Conservation (phyloP, 2,113 vertebrate species). For the Tauraco erythrolophus region DNA sequence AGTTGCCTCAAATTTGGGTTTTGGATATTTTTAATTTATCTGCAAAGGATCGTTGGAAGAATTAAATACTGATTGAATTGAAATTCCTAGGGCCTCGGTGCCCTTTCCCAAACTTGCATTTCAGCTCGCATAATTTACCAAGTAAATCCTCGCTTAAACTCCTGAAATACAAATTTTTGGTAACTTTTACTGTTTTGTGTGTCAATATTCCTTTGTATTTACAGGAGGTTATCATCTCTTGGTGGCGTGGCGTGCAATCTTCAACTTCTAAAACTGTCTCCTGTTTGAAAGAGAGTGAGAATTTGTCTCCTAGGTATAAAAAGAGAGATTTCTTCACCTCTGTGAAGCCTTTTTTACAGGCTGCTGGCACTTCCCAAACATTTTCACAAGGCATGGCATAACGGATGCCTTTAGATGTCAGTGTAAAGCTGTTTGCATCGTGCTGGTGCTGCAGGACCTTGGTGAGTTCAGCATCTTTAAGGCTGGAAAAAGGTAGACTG, state of each 20-base stretch:
- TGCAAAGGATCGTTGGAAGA: not conserved
- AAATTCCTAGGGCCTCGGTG: not conserved
- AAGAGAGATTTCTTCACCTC: not conserved
- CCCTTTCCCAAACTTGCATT: not conserved
- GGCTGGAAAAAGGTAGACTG: rapidly evolving
- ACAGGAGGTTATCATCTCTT: not conserved
- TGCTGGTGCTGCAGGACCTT: not conserved
- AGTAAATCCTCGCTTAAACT: not conserved
- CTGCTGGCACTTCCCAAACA: not conserved
- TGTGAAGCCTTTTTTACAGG: not conserved
- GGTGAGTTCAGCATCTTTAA: not conserved
- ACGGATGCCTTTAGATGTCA: not conserved
- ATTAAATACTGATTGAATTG: not conserved
- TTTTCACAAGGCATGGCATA: rapidly evolving
- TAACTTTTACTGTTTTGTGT: not conserved
- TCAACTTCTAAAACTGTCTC: not conserved
- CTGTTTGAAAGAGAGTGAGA: not conserved
- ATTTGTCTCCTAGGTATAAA: not conserved
- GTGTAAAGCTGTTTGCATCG: not conserved
- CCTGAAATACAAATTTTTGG: not conserved
- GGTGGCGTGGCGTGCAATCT: not conserved
- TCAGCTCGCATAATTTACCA: not conserved
- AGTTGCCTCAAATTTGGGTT: not conserved
- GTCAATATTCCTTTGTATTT: not conserved
- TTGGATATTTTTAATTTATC: not conserved